Evolutionary conservation across 2,797 vertebrate genomes (phyloP).

Genomic region (Smutsia gigantea): DNA sequence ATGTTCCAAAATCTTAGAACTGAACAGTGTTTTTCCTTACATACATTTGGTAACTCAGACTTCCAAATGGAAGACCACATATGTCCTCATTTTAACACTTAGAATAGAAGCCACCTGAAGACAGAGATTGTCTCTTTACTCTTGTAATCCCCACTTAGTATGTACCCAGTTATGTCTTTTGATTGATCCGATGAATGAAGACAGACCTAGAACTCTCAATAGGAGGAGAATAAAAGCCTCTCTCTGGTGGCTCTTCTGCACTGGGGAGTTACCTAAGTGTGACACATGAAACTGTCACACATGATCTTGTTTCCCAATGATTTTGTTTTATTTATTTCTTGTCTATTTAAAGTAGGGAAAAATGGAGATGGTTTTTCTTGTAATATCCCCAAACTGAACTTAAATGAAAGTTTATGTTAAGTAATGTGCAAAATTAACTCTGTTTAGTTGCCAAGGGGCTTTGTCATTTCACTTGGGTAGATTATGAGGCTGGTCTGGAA

Average conservation of each 20-base stretch:
- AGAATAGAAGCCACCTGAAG: not conserved
- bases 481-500: not conserved
- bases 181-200: not conserved
- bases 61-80: not conserved
- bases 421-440: slow-evolving; percentile 4
- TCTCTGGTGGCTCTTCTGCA: not conserved
- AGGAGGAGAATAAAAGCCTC: not conserved
- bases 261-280: not conserved
- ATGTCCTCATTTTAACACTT: not conserved
- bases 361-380: not conserved
- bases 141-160: not conserved
- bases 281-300: not conserved
- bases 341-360: slow-evolving; percentile 25
- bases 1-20: not conserved
- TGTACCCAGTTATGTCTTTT: not conserved
- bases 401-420: slow-evolving; percentile 3
- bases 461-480: slow-evolving; percentile 40
- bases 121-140: not conserved
- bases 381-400: not conserved
- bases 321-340: slow-evolving; percentile 31
- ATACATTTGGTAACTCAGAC: not conserved
- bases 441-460: not conserved
- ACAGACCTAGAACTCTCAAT: not conserved
- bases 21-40: not conserved
- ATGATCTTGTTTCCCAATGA: not conserved